Evolutionary conservation across 2,797 vertebrate species (phyloP), one percentile per base, ranked within the genome.

Genomic region (Alca torda): DNA sequence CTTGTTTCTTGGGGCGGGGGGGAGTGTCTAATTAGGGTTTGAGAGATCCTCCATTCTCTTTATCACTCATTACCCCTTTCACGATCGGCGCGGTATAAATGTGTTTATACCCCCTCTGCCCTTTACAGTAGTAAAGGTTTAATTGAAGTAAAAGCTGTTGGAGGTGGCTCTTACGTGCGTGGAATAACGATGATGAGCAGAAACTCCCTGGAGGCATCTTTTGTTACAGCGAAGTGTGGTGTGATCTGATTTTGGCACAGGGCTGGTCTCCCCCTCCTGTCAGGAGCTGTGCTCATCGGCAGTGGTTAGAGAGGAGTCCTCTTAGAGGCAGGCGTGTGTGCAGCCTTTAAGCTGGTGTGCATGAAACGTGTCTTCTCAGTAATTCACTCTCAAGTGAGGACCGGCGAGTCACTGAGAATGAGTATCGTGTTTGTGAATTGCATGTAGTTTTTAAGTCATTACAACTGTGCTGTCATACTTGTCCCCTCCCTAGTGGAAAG

Each of bases 141-240:
- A 73, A 93, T 74, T 35, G 90, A 90, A 86, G 85, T 59, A 18
- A 43, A n/a, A 87, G 86, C 89, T 14, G 8, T 30, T 43, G 93
- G 84, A 95, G 87, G 94, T 94, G 95, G 80, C 60, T 87, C 37
- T 86, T 79, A 91, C 80, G 79, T 95, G 96, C 26, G 3, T 21
- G 54, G 92, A 87, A 91, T 93, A 92, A 45, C 18, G 87, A 93
- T 87, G 87, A 51, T 30, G 74, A 68, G 83, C 63, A 70, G 73
- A 6, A 93, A 92, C 78, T 93, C 88, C 82, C 95, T 23, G 77
- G 93, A 93, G 91, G 78, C 89, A 59, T 60, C 95, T 96, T 93
- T 95, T 96, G 89, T 93, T 89, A 46, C 72, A 54, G 87, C 21
- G n/a, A 4, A 88, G 80, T 3, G 94, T 46, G 75, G 17, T 82